Base-by-base conservation (phyloP, 1,140 invertebrate species). In the Drusus annulatus region DNA sequence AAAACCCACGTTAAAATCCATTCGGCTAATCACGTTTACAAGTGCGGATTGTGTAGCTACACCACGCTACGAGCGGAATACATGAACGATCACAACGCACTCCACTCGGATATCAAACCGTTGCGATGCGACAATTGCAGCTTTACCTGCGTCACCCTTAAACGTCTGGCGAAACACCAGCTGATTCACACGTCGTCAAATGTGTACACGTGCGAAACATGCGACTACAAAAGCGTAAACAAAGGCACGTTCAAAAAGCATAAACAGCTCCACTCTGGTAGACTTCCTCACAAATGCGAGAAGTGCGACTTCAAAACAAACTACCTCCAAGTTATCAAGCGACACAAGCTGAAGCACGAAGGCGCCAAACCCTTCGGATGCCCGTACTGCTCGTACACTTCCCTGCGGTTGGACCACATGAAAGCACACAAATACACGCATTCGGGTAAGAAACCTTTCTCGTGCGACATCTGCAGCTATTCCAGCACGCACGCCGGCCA, bases 341-440 rank as follows among this genome's bases (percentile, higher is more conserved):
- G 71, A 23, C 71, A 75, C 16, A 75, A 25, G 23, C 25, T 75
- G 25, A 54, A 58, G 19, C 71, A 75, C 21, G 45, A 45, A 25
- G 52, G 51, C 6, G 71, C 45, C 3, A 75, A 75, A 10, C 71
- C 71, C 13, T 75, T 36, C 17, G n/a, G 17, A 5, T 76, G 74
- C 16, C 17, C 56, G 16, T 8, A 28, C 15, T 76, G 74, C 58
- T n/a, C 10, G 3, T 76, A 76, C 74, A 50, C 31, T 4, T 28
- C 54, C 1, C 17, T 36, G 3, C 25, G 58, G 0, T 36, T 76
- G 8, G 45, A 23, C 25, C 25, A 31, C 19, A 17, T 81, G 79
- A 65, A 81, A 58, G 62, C 51, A 90, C 91, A 91, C 87, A 88
- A 94, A 93, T 83, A 93, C 91, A 86, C 91, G 89, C 92, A 92